Percentiles rank a stretch among this genome's conserved stretches.
phyloP scores from a whole-genome alignment of 1,140 invertebrate genomes.

The Tetranychus urticae region DNA sequence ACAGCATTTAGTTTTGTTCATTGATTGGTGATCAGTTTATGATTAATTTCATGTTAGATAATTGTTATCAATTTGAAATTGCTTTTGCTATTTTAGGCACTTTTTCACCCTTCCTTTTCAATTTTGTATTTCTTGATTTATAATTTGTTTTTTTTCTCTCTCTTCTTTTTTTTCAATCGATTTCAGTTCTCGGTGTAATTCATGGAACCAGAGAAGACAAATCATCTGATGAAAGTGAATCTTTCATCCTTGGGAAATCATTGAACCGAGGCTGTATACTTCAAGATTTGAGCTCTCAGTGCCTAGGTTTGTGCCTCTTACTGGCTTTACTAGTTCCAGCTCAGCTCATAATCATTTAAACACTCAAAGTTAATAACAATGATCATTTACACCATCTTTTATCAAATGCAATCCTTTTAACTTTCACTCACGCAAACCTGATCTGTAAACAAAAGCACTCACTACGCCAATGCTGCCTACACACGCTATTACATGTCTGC shows the following conservation, averaged over 20 bases:
- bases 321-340: neutral
- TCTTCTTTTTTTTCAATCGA: neutral
- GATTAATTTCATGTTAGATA: too few relatives aligned
- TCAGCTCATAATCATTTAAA: neutral
- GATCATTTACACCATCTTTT: too few relatives aligned
- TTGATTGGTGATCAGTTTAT: too few relatives aligned
- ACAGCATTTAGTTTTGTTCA: too few relatives aligned
- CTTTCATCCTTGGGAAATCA: neutral
- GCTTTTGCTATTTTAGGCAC: too few relatives aligned
- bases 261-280: neutral
- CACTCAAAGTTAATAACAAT: neutral
- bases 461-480: too few relatives aligned
- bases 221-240: neutral
- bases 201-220: neutral
- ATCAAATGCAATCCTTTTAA: neutral
- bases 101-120: too few relatives aligned
- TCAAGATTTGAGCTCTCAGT: neutral
- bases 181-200: neutral
- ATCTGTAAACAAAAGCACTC: too few relatives aligned
- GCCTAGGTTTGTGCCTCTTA: slow-evolving; percentile 1
- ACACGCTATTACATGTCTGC: neutral
- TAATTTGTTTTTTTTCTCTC: neutral
- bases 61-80: too few relatives aligned
- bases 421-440: neutral
- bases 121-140: too few relatives aligned